These are phyloP conservation scores for Trogon surrucura DNA, from an alignment of 2,113 vertebrate species.

Conservation along the genomic window DNA sequence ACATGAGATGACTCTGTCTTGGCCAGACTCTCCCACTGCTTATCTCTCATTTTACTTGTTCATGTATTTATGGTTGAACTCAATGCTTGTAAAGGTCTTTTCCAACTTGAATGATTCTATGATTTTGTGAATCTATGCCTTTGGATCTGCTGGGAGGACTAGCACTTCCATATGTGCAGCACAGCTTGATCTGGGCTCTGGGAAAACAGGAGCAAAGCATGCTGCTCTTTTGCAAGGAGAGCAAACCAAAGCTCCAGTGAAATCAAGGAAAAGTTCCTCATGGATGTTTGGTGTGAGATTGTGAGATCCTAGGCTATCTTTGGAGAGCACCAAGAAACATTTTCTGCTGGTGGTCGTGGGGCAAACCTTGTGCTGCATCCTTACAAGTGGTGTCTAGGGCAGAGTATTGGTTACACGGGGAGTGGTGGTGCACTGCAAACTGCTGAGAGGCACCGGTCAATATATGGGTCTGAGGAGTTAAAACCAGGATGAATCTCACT, in stretches of 20 bases:
- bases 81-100: not conserved
- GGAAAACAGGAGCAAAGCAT: not conserved
- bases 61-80: not conserved
- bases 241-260: not conserved
- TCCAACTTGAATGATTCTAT: not conserved
- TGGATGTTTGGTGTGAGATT: not conserved
- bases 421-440: not conserved
- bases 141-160: not conserved
- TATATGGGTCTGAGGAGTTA: not conserved
- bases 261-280: not conserved
- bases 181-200: not conserved
- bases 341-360: not conserved
- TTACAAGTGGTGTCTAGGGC: not conserved
- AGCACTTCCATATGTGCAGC: not conserved
- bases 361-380: not conserved
- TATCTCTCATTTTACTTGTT: not conserved
- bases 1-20: not conserved
- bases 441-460: not conserved
- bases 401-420: not conserved
- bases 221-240: not conserved
- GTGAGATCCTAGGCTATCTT: not conserved
- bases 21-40: not conserved
- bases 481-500: not conserved
- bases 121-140: not conserved
- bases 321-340: not conserved